Evolutionary conservation across 2,888 invertebrate genomes (phyloP).

Genomic region (Parnassius apollo): DNA sequence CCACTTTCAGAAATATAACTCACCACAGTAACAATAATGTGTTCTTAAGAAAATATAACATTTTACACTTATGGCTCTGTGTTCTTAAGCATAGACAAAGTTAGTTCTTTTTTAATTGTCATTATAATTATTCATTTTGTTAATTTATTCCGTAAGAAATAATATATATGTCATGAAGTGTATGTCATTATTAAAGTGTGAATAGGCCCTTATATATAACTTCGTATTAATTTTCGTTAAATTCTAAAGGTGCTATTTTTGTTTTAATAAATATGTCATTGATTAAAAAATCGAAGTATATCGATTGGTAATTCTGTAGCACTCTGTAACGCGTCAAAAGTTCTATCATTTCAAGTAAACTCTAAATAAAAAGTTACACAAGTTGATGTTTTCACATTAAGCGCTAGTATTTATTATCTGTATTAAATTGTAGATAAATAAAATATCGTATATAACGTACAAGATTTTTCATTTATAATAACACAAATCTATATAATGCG

Average conservation of each 20-base stretch:
- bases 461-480: no score
- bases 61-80: no score
- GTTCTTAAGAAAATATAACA: no score
- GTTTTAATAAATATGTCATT: slow-evolving; percentile 2
- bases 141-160: no score
- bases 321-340: neutral
- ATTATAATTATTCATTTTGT: no score
- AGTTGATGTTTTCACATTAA: slow-evolving; percentile 13
- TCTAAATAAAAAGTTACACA: slow-evolving; percentile 2
- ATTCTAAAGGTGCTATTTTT: slow-evolving; percentile 17
- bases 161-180: no score
- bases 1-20: no score
- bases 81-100: neutral
- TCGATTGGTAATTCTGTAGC: neutral
- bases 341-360: slow-evolving; percentile 19
- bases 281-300: neutral
- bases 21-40: no score
- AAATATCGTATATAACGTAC: no score
- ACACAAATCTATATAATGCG: no score
- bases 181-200: no score
- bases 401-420: slow-evolving; percentile 33
- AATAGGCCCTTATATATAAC: neutral
- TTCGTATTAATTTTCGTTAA: neutral
- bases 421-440: slow-evolving; percentile 49
- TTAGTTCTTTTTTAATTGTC: no score